phyloP scores from a whole-genome alignment of 2,888 invertebrate genomes.

The Amblyteles armatorius region DNA sequence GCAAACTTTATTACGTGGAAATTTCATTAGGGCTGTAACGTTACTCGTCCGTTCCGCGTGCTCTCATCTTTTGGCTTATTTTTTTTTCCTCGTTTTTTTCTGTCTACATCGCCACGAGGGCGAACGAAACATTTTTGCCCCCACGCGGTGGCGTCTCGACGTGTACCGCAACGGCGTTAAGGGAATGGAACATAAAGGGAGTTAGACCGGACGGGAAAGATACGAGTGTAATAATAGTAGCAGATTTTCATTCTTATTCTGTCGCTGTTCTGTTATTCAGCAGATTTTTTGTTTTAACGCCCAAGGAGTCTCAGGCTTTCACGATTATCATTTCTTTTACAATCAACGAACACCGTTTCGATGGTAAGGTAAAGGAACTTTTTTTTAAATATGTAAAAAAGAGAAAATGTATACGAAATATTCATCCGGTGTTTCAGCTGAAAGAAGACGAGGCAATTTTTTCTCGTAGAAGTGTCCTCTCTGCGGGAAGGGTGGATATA shows the following conservation, averaged over 20 bases:
- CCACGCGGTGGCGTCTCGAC: conserved; percentile 11
- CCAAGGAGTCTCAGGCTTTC: background rate
- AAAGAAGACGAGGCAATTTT: background rate
- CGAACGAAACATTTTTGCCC: conserved; percentile 41
- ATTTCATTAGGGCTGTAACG: conserved; percentile 53
- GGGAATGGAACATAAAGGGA: conserved; percentile 40
- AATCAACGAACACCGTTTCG: background rate
- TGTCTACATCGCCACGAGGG: conserved; percentile 20
- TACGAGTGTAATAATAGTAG: conserved; percentile 39
- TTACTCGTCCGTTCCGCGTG: conserved; percentile 44
- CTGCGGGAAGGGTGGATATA: background rate
- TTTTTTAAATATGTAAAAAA: background rate
- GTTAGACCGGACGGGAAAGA: conserved; percentile 28
- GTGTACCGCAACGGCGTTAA: conserved; percentile 29
- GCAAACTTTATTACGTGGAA: conserved; percentile 54
- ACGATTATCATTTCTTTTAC: background rate
- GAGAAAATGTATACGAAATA: background rate
- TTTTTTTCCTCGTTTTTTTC: conserved; percentile 10
- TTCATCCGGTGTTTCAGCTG: background rate
- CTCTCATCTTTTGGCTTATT: conserved; percentile 45
- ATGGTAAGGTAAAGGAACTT: background rate
- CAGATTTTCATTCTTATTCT: conserved; percentile 29
- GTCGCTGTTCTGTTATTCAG: background rate
- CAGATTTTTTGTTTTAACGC: background rate
- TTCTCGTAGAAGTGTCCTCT: background rate